A percentile compares a stretch with the other conserved stretches of the same genome.
Evolutionary conservation across 2,113 vertebrate genomes (phyloP).

Genomic region (Alligator mississippiensis): DNA sequence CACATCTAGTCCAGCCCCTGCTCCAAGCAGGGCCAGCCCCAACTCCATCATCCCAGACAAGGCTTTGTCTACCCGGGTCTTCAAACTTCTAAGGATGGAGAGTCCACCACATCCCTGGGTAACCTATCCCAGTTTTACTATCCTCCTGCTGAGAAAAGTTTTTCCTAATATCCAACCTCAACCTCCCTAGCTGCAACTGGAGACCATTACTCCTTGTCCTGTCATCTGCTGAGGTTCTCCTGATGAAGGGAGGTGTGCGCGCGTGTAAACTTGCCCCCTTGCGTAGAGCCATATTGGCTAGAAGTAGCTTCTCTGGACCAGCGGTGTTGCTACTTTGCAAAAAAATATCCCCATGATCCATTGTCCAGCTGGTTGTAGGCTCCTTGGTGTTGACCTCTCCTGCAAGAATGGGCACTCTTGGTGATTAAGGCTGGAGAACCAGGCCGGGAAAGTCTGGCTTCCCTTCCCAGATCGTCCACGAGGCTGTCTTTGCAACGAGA

Average conservation of each 20-base stretch:
- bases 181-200: too few relatives aligned
- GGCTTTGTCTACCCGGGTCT: too few relatives aligned
- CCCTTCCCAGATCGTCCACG: neutral
- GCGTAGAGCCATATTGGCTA: neutral
- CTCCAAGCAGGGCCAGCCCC: neutral
- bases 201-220: too few relatives aligned
- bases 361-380: neutral
- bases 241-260: too few relatives aligned
- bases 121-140: too few relatives aligned
- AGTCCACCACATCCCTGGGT: too few relatives aligned
- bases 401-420: neutral
- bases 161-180: too few relatives aligned
- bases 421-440: neutral
- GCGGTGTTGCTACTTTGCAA: accelerated
- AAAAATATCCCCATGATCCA: too few relatives aligned
- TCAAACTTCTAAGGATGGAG: too few relatives aligned
- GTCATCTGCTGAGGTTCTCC: too few relatives aligned
- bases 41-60: too few relatives aligned
- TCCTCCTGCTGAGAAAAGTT: too few relatives aligned
- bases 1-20: neutral
- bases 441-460: neutral
- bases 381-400: neutral
- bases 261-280: neutral
- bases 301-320: neutral
- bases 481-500: neutral